phyloP scores from a whole-genome alignment of 2,888 invertebrate species.

The Caenorhabditis virilis region DNA sequence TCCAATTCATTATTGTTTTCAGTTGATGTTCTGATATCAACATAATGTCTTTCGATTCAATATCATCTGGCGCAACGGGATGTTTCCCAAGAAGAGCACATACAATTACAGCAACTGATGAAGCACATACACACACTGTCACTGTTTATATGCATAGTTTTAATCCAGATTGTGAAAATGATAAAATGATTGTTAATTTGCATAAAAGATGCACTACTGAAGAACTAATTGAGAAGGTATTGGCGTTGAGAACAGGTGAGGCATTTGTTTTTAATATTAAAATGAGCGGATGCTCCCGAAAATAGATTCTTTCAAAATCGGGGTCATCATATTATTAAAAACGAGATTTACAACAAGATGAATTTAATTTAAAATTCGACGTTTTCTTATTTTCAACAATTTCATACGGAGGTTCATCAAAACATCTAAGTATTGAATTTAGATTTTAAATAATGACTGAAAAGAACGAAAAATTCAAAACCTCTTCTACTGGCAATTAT shows the following conservation, averaged over 20 bases:
- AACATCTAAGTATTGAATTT: too few relatives aligned
- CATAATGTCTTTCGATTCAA: constrained; percentile 58
- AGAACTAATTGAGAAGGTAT: constrained; percentile 85
- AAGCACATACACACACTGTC: constrained; percentile 51
- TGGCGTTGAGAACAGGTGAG: constrained; percentile 52
- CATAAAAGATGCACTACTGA: constrained; percentile 89
- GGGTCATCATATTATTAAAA: too few relatives aligned
- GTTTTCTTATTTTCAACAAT: too few relatives aligned
- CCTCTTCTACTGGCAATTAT: too few relatives aligned
- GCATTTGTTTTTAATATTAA: constrained; percentile 56
- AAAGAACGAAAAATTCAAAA: neutral
- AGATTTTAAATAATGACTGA: too few relatives aligned
- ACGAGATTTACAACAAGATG: too few relatives aligned
- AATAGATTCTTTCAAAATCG: too few relatives aligned
- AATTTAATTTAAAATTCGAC: too few relatives aligned
- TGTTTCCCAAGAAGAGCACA: constrained; percentile 61
- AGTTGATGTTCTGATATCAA: too few relatives aligned
- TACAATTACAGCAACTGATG: constrained; percentile 57
- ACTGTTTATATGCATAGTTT: constrained; percentile 64
- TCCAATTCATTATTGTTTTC: too few relatives aligned
- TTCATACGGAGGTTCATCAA: too few relatives aligned
- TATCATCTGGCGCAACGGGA: constrained; percentile 47
- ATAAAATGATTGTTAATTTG: constrained; percentile 86
- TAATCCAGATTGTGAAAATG: constrained; percentile 72
- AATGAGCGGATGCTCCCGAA: too few relatives aligned